These are phyloP conservation scores for Synanceia verrucosa DNA, from an alignment of 2,797 vertebrate species.

Conservation along the genomic window DNA sequence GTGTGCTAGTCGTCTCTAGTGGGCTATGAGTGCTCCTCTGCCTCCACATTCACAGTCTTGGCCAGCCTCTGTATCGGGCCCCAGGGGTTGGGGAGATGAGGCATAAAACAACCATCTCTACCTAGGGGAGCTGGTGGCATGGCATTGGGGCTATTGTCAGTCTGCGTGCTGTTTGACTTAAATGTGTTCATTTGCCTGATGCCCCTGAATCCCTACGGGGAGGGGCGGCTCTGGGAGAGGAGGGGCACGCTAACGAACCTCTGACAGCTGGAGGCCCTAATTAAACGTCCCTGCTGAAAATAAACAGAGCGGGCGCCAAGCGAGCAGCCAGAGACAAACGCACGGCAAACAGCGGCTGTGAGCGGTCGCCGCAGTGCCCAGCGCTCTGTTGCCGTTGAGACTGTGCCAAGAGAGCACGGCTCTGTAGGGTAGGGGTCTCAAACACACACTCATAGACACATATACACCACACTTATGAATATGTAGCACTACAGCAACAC, in stretches of 20 bases:
- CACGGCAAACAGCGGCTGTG: conserved; percentile 61
- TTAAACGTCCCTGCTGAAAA: conserved; percentile 87
- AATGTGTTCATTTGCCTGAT: conserved; percentile 86
- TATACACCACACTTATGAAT: conserved; percentile 58
- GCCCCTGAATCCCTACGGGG: conserved; percentile 73
- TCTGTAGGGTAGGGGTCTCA: conserved; percentile 68
- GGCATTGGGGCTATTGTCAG: conserved; percentile 74
- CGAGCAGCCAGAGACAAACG: conserved; percentile 67
- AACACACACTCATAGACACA: conserved; percentile 23
- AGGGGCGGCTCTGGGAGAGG: conserved; percentile 73
- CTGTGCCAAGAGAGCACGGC: conserved; percentile 65
- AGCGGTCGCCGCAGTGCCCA: conserved; percentile 59
- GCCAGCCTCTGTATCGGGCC: conserved; percentile 74
- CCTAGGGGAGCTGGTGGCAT: conserved; percentile 76
- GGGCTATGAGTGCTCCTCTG: conserved; percentile 63
- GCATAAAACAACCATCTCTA: conserved; percentile 80
- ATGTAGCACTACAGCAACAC: conserved; percentile 69
- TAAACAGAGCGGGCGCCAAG: conserved; percentile 82
- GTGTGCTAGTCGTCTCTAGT: conserved; percentile 55
- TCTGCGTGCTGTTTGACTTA: conserved; percentile 83
- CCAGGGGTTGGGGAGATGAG: conserved; percentile 76
- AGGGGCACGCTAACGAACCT: conserved; percentile 84
- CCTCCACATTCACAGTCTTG: conserved; percentile 71
- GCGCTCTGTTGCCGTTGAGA: conserved; percentile 64
- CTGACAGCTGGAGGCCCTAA: conserved; percentile 89